A percentile compares a stretch with the other conserved stretches of the same genome.
phyloP scores from a whole-genome alignment of 2,888 invertebrate genomes.

The Lasioglossum figueresi region DNA sequence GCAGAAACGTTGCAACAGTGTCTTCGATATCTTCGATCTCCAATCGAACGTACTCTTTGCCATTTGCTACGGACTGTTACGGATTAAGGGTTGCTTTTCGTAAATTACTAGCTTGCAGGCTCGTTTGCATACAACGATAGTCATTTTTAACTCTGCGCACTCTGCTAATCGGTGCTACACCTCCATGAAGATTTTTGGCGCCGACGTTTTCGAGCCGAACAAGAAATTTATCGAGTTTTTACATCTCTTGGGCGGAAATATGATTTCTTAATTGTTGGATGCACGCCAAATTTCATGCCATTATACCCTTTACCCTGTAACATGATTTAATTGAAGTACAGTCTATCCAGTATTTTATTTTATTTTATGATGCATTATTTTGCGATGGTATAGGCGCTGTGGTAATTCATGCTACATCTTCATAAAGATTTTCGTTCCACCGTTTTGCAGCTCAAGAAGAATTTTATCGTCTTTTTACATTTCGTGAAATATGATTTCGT shows the following conservation, averaged over 20 bases:
- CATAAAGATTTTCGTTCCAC: neutral
- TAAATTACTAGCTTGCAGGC: slow-evolving; percentile 19
- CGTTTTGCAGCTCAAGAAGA: neutral
- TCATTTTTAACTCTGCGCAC: neutral
- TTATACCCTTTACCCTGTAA: neutral
- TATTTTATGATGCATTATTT: too few species aligned
- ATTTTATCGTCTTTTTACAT: neutral
- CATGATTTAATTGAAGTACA: neutral
- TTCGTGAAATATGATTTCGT: neutral
- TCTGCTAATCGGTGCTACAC: neutral
- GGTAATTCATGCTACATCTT: too few species aligned
- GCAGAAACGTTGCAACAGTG: slow-evolving; percentile 18
- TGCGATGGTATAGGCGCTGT: too few species aligned
- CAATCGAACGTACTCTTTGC: slow-evolving; percentile 10
- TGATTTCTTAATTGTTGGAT: neutral
- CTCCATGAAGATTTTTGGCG: neutral
- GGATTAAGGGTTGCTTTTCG: slow-evolving; percentile 5
- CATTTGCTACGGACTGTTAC: slow-evolving; percentile 11
- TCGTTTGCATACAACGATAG: slow-evolving; percentile 5
- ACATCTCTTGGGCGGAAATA: neutral
- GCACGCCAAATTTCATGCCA: neutral
- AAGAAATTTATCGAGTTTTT: neutral
- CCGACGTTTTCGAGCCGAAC: neutral
- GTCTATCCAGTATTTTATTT: neutral
- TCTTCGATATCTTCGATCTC: slow-evolving; percentile 22